Base-by-base conservation (phyloP, 2,888 invertebrate genomes). In the Cosmopolites sordidus region DNA sequence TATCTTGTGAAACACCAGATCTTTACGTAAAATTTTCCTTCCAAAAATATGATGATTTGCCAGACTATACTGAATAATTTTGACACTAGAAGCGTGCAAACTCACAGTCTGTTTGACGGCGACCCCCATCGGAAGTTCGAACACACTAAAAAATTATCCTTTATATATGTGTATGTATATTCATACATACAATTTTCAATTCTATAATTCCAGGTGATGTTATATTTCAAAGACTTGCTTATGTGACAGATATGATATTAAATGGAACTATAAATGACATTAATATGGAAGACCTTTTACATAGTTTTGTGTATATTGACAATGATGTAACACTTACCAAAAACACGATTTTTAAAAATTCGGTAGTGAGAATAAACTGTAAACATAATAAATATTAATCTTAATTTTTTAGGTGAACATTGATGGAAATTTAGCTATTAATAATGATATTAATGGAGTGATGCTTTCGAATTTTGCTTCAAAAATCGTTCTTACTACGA, bases 401-500 rank as follows among this genome's bases (percentile, higher is more conserved):
- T 51, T 16, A 16, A 14, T 33, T 6, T 33, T 33, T 33, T 33
- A 72, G 71, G 68, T 72, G 8, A 48, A 58, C 18, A 61, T 74
- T 39, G 54, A 60, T 11, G 66, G 67, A 48, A 68, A 73, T 60
- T 47, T 73, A 17, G 55, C 59, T 5, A 61, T 71, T 9, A 49
- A 46, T n/a, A 46, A 62, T 1, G 52, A 48, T 9, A 58, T 72
- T 5, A 72, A 74, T 53, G 69, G 64, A 1, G 57, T 74, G 1
- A 64, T 75, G 56, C 37, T 79, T 4, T 55, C 64, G 1, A 61
- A 64, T 30, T 63, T 76, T 33, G 64, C 73, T 16, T 61, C 71
- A 0, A 71, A 76, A 51, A 63, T 78, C 1, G 74, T 77, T 4
- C 69, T 71, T 14, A 66, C 71, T 11, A 69, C 74, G 42, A 65